These are phyloP conservation scores for Lutjanus argentimaculatus DNA, from an alignment of 2,797 vertebrate genomes.

Conservation along the genomic window DNA sequence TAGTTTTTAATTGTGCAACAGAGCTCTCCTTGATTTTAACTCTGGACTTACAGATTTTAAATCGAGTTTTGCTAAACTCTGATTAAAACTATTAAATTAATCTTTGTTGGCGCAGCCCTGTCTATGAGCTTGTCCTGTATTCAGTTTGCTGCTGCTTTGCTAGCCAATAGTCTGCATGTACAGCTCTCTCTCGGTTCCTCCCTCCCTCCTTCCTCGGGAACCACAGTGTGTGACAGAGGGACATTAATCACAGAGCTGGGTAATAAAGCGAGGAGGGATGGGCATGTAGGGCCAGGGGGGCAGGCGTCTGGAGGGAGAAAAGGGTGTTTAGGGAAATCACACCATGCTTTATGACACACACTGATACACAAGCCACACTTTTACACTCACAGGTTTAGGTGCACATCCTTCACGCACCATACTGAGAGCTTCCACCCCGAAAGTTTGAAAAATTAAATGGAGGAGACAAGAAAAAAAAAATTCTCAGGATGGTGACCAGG, in stretches of 20 bases:
- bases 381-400: slow-evolving; percentile 64
- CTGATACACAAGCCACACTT: slow-evolving; percentile 68
- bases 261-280: slow-evolving; percentile 82
- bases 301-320: slow-evolving; percentile 75
- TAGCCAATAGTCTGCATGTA: slow-evolving; percentile 31
- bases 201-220: slow-evolving; percentile 48
- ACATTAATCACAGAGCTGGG: slow-evolving; percentile 84
- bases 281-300: slow-evolving; percentile 74
- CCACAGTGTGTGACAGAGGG: slow-evolving; percentile 75
- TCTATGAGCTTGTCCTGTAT: slow-evolving; percentile 26
- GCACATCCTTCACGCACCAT: slow-evolving; percentile 43
- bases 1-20: too few species aligned
- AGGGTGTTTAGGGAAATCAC: slow-evolving; percentile 85
- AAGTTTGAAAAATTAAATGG: slow-evolving; percentile 52
- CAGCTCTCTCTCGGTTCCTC: slow-evolving; percentile 41
- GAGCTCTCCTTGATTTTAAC: too few species aligned
- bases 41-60: too few species aligned
- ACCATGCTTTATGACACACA: slow-evolving; percentile 77
- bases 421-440: slow-evolving; percentile 36
- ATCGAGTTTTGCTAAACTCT: too few species aligned
- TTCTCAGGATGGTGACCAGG: slow-evolving; percentile 7
- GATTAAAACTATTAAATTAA: too few species aligned
- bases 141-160: slow-evolving; percentile 41
- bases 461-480: neutral
- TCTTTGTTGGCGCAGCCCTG: too few species aligned